phyloP scores from a whole-genome alignment of 1,140 invertebrate genomes.

The Brachionus rotundiformis region DNA sequence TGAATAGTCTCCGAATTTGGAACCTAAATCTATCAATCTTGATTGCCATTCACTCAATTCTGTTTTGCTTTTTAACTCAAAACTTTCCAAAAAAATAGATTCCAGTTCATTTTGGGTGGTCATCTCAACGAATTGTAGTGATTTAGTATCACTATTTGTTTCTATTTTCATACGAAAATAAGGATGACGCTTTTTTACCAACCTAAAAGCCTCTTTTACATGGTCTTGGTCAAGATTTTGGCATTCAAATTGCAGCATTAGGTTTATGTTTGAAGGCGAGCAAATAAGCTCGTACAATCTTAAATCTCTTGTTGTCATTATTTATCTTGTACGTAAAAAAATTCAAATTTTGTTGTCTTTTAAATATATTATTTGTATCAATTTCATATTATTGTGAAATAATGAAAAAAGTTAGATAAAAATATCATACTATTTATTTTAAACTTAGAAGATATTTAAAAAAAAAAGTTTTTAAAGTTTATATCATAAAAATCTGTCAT shows the following conservation, averaged over 20 bases:
- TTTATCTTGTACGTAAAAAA: not conserved
- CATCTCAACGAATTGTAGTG: conserved; percentile 12
- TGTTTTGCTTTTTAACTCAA: not conserved
- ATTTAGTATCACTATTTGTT: not conserved
- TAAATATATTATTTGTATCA: not conserved
- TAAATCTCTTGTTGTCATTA: not conserved
- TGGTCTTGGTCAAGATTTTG: not conserved
- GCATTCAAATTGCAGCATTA: not conserved
- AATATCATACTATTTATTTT: not conserved
- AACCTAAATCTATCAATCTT: conserved; percentile 13
- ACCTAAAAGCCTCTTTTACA: not conserved
- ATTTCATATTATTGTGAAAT: not conserved
- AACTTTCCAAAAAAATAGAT: not conserved
- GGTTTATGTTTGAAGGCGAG: not conserved
- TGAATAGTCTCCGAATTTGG: not conserved
- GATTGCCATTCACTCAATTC: conserved; percentile 3
- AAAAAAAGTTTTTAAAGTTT: not conserved
- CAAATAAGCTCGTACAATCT: conserved; percentile 42
- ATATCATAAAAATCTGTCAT: too few relatives aligned
- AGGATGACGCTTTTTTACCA: conserved; percentile 48
- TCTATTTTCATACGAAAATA: conserved; percentile 48
- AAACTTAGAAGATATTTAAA: not conserved
- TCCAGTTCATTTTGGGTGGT: not conserved
- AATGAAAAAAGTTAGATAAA: not conserved
- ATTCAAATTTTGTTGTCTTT: not conserved